These are phyloP conservation scores for Crematogaster levior DNA, from an alignment of 2,888 invertebrate species.

Conservation along the genomic window DNA sequence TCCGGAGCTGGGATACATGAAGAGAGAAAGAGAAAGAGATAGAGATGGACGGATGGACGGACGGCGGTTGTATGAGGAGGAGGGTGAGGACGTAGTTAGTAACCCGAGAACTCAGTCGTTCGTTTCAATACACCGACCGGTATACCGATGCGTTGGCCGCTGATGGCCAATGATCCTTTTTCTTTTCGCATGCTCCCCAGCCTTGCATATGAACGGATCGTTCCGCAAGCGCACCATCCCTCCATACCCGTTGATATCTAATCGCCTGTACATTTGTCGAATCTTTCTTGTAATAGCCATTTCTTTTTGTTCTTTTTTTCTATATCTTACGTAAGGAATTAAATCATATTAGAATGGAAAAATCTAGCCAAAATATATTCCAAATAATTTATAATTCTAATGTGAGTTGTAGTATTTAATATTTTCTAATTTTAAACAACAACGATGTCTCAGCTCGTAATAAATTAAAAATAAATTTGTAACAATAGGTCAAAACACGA, in stretches of 20 bases:
- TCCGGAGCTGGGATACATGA: conserved; percentile 16
- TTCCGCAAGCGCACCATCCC: conserved; percentile 18
- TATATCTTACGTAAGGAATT: background rate
- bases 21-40: background rate
- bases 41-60: background rate
- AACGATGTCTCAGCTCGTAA: too few relatives aligned
- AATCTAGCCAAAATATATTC: background rate
- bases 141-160: conserved; percentile 69
- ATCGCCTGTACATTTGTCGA: conserved; percentile 10
- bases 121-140: conserved; percentile 74
- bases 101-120: conserved; percentile 79
- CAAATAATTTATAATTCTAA: background rate
- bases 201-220: conserved; percentile 5
- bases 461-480: too few relatives aligned
- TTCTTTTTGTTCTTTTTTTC: background rate
- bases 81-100: conserved; percentile 75
- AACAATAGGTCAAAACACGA: too few relatives aligned
- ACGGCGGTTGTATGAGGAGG: background rate
- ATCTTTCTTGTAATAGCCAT: background rate
- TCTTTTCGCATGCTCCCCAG: conserved; percentile 62
- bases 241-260: background rate
- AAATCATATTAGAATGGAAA: background rate
- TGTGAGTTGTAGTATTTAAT: background rate
- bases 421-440: too few relatives aligned
- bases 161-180: conserved; percentile 71